Percentiles rank a stretch among this genome's conserved stretches.
Evolutionary conservation across 2,888 invertebrate species (phyloP).

Genomic region (Stenchaetothrips biformis): DNA sequence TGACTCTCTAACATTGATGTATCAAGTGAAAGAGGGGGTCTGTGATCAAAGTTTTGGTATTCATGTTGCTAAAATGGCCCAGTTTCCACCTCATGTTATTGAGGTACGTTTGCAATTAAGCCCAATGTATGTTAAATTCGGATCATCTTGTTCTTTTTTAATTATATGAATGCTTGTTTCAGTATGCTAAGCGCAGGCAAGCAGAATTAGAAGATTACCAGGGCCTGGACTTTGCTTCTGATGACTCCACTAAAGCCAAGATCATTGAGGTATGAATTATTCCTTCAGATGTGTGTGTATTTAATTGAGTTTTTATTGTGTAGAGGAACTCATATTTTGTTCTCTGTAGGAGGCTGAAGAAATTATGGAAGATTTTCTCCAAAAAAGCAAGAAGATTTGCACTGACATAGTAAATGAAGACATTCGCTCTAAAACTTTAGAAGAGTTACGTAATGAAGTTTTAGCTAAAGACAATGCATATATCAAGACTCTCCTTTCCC

Average conservation of each 20-base stretch:
- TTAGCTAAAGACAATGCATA: constrained; percentile 50
- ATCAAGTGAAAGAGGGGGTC: constrained; percentile 76
- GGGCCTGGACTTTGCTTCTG: constrained; percentile 49
- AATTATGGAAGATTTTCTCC: constrained; percentile 51
- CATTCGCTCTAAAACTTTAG: constrained; percentile 44
- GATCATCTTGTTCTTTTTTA: constrained; percentile 27
- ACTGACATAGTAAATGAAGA: constrained; percentile 44
- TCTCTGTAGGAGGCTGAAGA: constrained; percentile 54
- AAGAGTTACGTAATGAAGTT: constrained; percentile 45
- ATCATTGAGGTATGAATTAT: constrained; percentile 36
- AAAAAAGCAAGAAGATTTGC: constrained; percentile 46
- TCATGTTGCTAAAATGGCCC: constrained; percentile 85
- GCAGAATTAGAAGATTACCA: constrained; percentile 62
- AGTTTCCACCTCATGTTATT: constrained; percentile 77
- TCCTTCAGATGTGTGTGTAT: constrained; percentile 1
- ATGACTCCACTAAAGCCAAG: constrained; percentile 42
- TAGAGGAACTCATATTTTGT: constrained; percentile 30
- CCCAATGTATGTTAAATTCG: neutral
- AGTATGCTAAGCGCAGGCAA: constrained; percentile 69
- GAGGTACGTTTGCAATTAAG: constrained; percentile 50
- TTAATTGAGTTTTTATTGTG: constrained; percentile 26
- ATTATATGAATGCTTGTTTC: constrained; percentile 41
- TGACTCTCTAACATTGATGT: constrained; percentile 72
- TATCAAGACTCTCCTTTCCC: constrained; percentile 47
- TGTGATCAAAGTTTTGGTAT: constrained; percentile 93